phyloP scores from a whole-genome alignment of 1,140 invertebrate species.

The Sminthurinus signatus region DNA sequence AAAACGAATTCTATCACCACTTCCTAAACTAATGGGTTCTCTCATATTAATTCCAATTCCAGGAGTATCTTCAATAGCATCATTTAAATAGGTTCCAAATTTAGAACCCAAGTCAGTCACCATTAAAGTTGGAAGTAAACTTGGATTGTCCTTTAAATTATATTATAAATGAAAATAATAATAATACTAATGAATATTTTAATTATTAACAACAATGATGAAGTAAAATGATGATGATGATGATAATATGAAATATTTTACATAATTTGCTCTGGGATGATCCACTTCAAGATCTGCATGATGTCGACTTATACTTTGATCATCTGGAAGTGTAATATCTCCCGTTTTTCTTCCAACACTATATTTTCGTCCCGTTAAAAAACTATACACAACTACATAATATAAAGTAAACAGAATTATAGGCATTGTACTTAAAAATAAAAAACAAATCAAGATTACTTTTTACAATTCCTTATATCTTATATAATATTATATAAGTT shows the following conservation, averaged over 20 bases:
- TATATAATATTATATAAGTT: too few relatives aligned
- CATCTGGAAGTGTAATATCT: constrained; percentile 43
- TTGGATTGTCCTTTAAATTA: constrained; percentile 42
- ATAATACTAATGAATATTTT: too few relatives aligned
- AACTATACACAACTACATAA: constrained; percentile 13
- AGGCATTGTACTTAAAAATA: too few relatives aligned
- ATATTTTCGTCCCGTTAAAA: constrained; percentile 38
- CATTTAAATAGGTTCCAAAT: constrained; percentile 38
- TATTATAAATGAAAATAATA: too few relatives aligned
- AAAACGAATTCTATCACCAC: constrained; percentile 47
- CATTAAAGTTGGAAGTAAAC: constrained; percentile 42
- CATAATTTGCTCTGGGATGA: constrained; percentile 39
- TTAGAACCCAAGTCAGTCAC: constrained; percentile 48
- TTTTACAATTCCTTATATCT: too few relatives aligned
- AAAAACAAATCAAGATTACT: too few relatives aligned
- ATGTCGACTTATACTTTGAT: constrained; percentile 46
- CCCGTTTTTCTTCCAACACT: constrained; percentile 45
- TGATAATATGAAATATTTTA: too few relatives aligned
- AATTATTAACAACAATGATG: too few relatives aligned
- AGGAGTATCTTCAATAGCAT: constrained; percentile 46
- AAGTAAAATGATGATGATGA: too few relatives aligned
- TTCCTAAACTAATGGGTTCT: constrained; percentile 41
- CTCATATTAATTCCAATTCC: constrained; percentile 43
- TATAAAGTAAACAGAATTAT: background rate
- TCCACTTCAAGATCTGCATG: constrained; percentile 45